phyloP scores from a whole-genome alignment of 2,888 invertebrate species.

The Perdita meconis region DNA sequence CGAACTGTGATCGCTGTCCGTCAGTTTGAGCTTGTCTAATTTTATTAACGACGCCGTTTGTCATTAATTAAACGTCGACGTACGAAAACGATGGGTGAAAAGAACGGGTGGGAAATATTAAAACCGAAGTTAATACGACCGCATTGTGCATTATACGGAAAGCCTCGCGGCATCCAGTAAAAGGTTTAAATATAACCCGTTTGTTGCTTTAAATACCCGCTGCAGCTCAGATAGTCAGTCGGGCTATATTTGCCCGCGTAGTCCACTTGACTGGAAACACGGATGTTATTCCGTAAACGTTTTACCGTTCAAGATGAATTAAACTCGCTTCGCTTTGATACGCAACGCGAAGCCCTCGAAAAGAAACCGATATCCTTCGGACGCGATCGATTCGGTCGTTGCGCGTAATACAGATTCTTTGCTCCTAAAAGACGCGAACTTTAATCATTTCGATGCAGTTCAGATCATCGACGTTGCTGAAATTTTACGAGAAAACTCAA shows the following conservation, averaged over 20 bases:
- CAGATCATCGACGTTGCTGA: slow-evolving; percentile 2
- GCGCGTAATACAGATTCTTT: not conserved
- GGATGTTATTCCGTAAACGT: slow-evolving; percentile 58
- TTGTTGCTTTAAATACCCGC: slow-evolving; percentile 60
- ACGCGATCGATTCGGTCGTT: not conserved
- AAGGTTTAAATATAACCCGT: slow-evolving; percentile 63
- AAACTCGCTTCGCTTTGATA: slow-evolving; percentile 13
- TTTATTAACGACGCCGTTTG: not conserved
- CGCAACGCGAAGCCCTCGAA: not conserved
- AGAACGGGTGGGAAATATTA: slow-evolving; percentile 17
- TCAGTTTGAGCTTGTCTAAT: slow-evolving; percentile 9
- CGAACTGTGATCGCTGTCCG: not conserved
- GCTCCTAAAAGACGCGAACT: not conserved
- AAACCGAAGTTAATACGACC: slow-evolving; percentile 43
- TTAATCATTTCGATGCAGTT: slow-evolving; percentile 4
- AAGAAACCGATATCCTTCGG: not conserved
- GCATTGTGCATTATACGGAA: slow-evolving; percentile 57
- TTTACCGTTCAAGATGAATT: slow-evolving; percentile 35
- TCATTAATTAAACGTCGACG: not conserved
- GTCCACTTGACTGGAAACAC: slow-evolving; percentile 53
- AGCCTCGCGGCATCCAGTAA: slow-evolving; percentile 43
- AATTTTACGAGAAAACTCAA: slow-evolving; percentile 26
- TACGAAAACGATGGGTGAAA: not conserved
- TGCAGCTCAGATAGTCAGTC: slow-evolving; percentile 47
- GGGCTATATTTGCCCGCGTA: slow-evolving; percentile 54